Conservation (phyloP, 2,797 vertebrate genomes). For the Toxotes lorentzi region DNA sequence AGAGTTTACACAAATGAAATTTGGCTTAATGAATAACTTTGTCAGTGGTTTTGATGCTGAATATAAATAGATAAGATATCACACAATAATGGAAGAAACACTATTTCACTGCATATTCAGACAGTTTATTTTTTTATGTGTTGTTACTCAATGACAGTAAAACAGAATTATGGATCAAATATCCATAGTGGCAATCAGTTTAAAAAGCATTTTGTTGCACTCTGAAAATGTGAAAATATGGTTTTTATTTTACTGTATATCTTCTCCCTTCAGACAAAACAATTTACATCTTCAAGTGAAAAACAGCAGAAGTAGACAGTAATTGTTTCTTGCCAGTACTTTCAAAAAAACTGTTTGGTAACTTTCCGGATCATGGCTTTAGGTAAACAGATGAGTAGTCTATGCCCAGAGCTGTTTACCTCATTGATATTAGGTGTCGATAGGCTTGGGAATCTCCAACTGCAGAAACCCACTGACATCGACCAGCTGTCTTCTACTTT, state of each 20-base stretch:
- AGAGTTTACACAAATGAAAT: constrained; percentile 38
- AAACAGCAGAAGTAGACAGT: not conserved
- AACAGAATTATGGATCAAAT: constrained; percentile 4
- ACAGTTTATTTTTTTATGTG: not conserved
- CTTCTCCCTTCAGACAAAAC: not conserved
- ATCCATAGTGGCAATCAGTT: not conserved
- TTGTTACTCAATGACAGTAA: not conserved
- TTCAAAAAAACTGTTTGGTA: constrained; percentile 10
- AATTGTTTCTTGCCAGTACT: not conserved
- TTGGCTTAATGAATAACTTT: constrained; percentile 38
- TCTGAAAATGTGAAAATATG: not conserved
- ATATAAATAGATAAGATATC: not conserved
- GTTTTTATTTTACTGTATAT: not conserved
- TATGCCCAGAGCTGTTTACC: constrained; percentile 60
- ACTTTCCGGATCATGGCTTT: constrained; percentile 28
- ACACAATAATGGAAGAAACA: not conserved
- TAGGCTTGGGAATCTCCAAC: constrained; percentile 50
- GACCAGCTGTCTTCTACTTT: constrained; percentile 51
- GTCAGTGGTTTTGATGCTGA: constrained; percentile 17
- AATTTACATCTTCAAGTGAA: constrained; percentile 21
- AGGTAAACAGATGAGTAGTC: constrained; percentile 27
- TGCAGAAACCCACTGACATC: constrained; percentile 59
- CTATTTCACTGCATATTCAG: not conserved
- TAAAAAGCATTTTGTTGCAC: constrained; percentile 8
- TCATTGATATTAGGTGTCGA: constrained; percentile 67